Percentiles rank a stretch among this genome's conserved stretches.
Evolutionary conservation across 1,140 invertebrate genomes (phyloP).

Genomic region (Orchesella cincta): DNA sequence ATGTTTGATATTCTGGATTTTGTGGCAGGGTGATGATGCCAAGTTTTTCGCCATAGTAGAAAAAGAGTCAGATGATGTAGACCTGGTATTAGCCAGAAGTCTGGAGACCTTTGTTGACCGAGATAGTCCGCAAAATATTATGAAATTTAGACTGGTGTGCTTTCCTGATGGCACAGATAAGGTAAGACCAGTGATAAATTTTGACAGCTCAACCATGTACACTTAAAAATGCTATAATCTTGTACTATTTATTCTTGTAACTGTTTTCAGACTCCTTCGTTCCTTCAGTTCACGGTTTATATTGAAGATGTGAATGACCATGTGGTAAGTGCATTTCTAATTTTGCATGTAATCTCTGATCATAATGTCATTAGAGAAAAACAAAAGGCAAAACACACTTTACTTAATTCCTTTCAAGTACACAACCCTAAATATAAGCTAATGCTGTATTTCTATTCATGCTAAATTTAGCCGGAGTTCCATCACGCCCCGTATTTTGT

Average conservation of each 20-base stretch:
- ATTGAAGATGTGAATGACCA: constrained; percentile 64
- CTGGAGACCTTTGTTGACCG: constrained; percentile 77
- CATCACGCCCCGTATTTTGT: constrained; percentile 74
- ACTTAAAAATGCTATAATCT: neutral
- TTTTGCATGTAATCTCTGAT: constrained; percentile 53
- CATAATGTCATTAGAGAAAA: constrained; percentile 53
- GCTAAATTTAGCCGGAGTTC: constrained; percentile 62
- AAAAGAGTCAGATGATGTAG: constrained; percentile 71
- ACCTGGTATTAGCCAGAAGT: constrained; percentile 70
- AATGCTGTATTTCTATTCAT: constrained; percentile 3
- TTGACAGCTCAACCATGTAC: no score
- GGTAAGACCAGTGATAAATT: constrained; percentile 52
- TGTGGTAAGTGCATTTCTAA: constrained; percentile 40
- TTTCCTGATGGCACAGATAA: constrained; percentile 57
- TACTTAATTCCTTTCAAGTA: neutral
- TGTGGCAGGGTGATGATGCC: constrained; percentile 64
- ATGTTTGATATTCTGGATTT: neutral
- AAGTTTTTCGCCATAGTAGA: constrained; percentile 71
- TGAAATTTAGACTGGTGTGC: constrained; percentile 75
- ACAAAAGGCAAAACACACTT: no score
- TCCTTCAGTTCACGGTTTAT: constrained; percentile 78
- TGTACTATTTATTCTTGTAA: neutral
- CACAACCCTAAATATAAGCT: no score
- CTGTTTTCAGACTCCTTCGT: constrained; percentile 68
- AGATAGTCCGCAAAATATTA: constrained; percentile 74